phyloP scores from a whole-genome alignment of 2,113 vertebrate species.

The Callipepla squamata region DNA sequence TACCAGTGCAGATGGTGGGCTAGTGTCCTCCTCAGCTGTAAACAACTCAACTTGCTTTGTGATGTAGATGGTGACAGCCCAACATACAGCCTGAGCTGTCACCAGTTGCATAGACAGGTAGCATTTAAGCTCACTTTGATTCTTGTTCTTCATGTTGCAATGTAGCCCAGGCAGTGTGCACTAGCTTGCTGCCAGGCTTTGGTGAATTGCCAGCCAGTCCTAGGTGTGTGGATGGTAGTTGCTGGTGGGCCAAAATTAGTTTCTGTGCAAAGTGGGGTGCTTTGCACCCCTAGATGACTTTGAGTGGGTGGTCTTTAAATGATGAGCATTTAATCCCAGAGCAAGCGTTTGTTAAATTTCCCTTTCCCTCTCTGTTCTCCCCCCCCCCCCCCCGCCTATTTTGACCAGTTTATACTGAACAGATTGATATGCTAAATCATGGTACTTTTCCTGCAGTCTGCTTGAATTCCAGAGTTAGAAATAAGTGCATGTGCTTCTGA shows the following conservation, averaged over 20 bases:
- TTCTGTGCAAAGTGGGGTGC: not conserved
- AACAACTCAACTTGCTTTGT: not conserved
- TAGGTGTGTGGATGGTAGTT: not conserved
- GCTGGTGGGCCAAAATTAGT: not conserved
- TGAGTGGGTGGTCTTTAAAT: not conserved
- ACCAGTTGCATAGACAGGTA: not conserved
- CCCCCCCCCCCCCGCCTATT: not conserved
- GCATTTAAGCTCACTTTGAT: not conserved
- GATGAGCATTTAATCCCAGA: not conserved
- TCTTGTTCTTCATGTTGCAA: not conserved
- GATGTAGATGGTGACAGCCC: not conserved
- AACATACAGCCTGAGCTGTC: not conserved
- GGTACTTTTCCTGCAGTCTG: not conserved
- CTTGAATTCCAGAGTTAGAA: not conserved
- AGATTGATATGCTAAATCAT: not conserved
- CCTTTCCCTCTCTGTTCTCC: not conserved
- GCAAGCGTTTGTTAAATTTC: not conserved
- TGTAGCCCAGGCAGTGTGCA: not conserved
- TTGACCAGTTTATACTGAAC: not conserved
- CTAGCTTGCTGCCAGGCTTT: not conserved
- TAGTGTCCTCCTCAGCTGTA: not conserved
- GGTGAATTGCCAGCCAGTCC: not conserved
- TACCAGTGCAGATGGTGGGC: rapidly evolving
- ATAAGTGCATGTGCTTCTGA: not conserved
- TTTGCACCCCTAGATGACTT: not conserved